Percentiles rank a stretch among this genome's conserved stretches.
Conservation (phyloP, 2,113 vertebrate genomes). For the Odontophorus gujanensis region DNA sequence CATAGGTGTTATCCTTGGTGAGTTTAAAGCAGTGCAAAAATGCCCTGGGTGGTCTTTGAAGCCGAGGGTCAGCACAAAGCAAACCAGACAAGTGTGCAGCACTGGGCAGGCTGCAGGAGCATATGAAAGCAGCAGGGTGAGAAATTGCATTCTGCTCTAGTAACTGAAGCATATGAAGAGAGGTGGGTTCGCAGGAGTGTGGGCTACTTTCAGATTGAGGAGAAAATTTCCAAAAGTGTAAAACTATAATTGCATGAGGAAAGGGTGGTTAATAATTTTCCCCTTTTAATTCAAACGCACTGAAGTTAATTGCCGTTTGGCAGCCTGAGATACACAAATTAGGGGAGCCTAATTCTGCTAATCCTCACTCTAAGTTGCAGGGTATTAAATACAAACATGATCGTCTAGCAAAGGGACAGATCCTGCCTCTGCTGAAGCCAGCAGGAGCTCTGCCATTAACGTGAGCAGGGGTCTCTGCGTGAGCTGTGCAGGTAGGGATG, state of each 20-base stretch:
- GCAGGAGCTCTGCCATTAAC: neutral
- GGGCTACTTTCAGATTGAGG: conserved; percentile 24
- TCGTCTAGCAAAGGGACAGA: conserved; percentile 14
- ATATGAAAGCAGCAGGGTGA: neutral
- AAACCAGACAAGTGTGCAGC: fast-evolving
- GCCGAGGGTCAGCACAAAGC: neutral
- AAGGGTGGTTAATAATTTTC: conserved; percentile 51
- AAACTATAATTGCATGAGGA: conserved; percentile 45
- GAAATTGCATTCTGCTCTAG: conserved; percentile 47
- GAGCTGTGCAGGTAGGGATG: neutral
- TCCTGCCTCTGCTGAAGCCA: neutral
- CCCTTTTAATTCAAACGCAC: conserved; percentile 24
- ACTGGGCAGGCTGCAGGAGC: neutral
- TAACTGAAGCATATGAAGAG: conserved; percentile 11
- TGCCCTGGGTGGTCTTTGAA: neutral
- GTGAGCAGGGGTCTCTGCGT: neutral
- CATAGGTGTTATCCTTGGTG: neutral
- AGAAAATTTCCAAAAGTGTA: neutral
- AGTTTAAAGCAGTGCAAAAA: neutral
- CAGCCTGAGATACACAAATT: conserved; percentile 64
- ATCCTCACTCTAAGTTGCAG: conserved; percentile 64
- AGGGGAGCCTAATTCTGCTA: conserved; percentile 65
- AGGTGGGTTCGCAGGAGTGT: neutral
- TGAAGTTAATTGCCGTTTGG: conserved; percentile 58
- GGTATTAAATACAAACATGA: conserved; percentile 50